Percentiles rank a stretch among this genome's conserved stretches.
phyloP scores from a whole-genome alignment of 2,113 vertebrate species.

The Sula dactylatra region DNA sequence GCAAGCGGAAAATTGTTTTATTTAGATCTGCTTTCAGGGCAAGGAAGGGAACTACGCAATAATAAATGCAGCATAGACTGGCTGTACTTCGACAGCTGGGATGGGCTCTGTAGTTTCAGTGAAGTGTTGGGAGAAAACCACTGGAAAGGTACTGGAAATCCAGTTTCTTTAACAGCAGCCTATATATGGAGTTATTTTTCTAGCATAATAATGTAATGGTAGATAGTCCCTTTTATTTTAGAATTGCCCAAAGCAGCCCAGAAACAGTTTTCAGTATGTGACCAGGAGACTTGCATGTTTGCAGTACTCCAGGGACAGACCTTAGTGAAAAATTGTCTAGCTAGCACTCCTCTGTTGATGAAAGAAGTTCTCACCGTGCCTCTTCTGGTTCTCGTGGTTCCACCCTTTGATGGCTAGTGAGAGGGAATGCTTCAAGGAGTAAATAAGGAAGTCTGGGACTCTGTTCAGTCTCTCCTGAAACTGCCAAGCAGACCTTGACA shows the following conservation, averaged over 20 bases:
- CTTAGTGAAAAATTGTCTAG: not conserved
- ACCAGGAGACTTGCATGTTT: not conserved
- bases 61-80: not conserved
- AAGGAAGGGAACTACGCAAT: not conserved
- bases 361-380: not conserved
- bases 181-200: not conserved
- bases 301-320: not conserved
- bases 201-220: not conserved
- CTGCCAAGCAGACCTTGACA: not conserved
- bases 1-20: not conserved
- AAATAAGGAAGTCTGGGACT: not conserved
- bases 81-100: not conserved
- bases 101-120: not conserved
- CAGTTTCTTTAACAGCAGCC: not conserved
- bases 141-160: not conserved
- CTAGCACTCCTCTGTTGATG: not conserved
- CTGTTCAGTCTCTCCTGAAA: conserved; percentile 4
- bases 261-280: not conserved
- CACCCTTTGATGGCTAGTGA: not conserved
- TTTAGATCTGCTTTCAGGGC: not conserved
- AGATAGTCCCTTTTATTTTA: not conserved
- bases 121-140: not conserved
- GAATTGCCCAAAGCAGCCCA: not conserved
- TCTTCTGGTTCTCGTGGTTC: not conserved
- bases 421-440: not conserved